phyloP scores from a whole-genome alignment of 2,888 invertebrate genomes.

The Entomobrya proxima region DNA sequence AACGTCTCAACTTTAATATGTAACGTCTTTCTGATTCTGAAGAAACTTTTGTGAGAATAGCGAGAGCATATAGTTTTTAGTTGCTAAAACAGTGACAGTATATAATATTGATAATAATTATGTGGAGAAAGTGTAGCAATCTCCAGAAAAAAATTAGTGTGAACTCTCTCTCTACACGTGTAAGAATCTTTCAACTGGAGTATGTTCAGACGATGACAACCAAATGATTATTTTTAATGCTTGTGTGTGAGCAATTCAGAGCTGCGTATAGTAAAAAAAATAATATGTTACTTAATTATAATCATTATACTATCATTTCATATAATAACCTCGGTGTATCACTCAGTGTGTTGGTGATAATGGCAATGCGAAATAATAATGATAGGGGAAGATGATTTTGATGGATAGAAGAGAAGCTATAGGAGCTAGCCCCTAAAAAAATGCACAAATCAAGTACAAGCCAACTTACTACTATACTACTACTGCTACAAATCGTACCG shows the following conservation, averaged over 20 bases:
- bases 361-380: no score
- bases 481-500: slow-evolving; percentile 25
- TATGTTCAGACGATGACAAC: slow-evolving; percentile 15
- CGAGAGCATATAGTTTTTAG: background rate
- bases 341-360: background rate
- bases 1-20: slow-evolving; percentile 23
- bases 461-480: slow-evolving; percentile 47
- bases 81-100: background rate
- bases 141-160: background rate
- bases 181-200: slow-evolving; percentile 59
- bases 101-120: background rate
- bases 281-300: background rate
- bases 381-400: no score
- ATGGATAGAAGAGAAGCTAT: background rate
- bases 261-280: background rate
- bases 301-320: slow-evolving; percentile 4
- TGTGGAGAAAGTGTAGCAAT: background rate
- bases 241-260: background rate
- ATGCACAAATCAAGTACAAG: slow-evolving; percentile 60
- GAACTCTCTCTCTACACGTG: background rate
- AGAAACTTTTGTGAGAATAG: background rate
- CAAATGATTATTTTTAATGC: slow-evolving; percentile 19
- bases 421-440: background rate
- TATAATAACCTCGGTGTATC: background rate
- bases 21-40: slow-evolving; percentile 53